These are phyloP conservation scores for Entelurus aequoreus DNA, from an alignment of 2,113 vertebrate genomes.

Conservation along the genomic window DNA sequence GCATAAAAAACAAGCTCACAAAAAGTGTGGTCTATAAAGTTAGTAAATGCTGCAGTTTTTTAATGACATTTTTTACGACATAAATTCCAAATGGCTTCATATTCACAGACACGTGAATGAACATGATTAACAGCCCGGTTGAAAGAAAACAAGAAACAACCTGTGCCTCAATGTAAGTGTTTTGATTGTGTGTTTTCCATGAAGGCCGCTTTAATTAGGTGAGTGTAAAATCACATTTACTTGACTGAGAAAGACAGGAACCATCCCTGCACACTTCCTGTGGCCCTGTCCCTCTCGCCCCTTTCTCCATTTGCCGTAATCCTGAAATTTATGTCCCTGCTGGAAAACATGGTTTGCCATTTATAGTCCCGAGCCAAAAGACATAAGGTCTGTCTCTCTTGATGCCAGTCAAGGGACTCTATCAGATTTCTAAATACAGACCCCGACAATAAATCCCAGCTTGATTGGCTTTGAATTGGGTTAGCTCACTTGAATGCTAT, in stretches of 20 bases:
- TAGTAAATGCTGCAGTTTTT: background rate
- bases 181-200: slow-evolving; percentile 48
- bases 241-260: slow-evolving; percentile 8
- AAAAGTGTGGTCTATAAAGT: too few species aligned
- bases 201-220: slow-evolving; percentile 30
- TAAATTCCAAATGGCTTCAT: slow-evolving; percentile 15
- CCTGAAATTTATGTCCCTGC: slow-evolving; percentile 72
- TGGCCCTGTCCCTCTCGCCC: slow-evolving; percentile 40
- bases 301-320: slow-evolving; percentile 71
- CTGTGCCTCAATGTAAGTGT: slow-evolving; percentile 28
- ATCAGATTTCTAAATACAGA: slow-evolving; percentile 80
- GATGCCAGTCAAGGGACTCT: slow-evolving; percentile 77
- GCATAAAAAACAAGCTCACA: too few species aligned
- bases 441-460: slow-evolving; percentile 75
- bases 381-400: slow-evolving; percentile 70
- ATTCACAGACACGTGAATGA: slow-evolving; percentile 22
- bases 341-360: slow-evolving; percentile 74
- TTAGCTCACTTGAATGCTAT: slow-evolving; percentile 82
- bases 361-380: slow-evolving; percentile 70
- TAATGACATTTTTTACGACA: background rate
- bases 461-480: slow-evolving; percentile 78
- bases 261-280: slow-evolving; percentile 64
- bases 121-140: slow-evolving; percentile 38
- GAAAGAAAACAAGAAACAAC: slow-evolving; percentile 20
- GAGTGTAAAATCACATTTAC: slow-evolving; percentile 2